A percentile compares a stretch with the other conserved stretches of the same genome.
Evolutionary conservation across 2,888 invertebrate species (phyloP).

Genomic region (Eilema caniola): DNA sequence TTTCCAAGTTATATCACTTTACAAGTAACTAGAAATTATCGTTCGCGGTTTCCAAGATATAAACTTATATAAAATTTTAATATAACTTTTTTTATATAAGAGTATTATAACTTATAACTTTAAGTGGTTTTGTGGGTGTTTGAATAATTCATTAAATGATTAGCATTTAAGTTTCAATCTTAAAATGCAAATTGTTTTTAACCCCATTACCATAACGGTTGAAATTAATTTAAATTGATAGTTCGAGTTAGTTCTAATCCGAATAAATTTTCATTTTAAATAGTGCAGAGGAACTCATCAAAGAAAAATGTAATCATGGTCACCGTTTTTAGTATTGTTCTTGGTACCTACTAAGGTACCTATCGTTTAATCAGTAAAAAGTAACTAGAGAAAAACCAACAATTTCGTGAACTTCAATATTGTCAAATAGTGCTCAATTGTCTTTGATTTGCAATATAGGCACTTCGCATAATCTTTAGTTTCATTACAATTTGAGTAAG

Average conservation of each 20-base stretch:
- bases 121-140: slow-evolving; percentile 4
- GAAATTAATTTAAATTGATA: not conserved
- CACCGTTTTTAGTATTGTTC: no score
- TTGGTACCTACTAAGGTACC: no score
- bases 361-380: no score
- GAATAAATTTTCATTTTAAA: not conserved
- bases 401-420: no score
- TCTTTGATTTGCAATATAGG: no score
- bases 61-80: slow-evolving; percentile 4
- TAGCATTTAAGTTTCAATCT: slow-evolving; percentile 2
- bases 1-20: slow-evolving; percentile 15
- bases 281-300: not conserved
- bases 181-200: not conserved
- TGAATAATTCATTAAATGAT: slow-evolving; percentile 6
- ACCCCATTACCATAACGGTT: not conserved
- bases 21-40: slow-evolving; percentile 10
- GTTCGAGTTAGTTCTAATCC: not conserved
- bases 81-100: not conserved
- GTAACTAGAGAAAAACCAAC: no score
- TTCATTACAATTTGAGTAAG: no score
- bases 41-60: not conserved
- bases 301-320: not conserved
- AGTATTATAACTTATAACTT: slow-evolving; percentile 6
- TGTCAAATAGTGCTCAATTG: no score
- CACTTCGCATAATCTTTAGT: no score